Conservation (phyloP, 2,113 vertebrate genomes). For the Empidonax alnorum region DNA sequence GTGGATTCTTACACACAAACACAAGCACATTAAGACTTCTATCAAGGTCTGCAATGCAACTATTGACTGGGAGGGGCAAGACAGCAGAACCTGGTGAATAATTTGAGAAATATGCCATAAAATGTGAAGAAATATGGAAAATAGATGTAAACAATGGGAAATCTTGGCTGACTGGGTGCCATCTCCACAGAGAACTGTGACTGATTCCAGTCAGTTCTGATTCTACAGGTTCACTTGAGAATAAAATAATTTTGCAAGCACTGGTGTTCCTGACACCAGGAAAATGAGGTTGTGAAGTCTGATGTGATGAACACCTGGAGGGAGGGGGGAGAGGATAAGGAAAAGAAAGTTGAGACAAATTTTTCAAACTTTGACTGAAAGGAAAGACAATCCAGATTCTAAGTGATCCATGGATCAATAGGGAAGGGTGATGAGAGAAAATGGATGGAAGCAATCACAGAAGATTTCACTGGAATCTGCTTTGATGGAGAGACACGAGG, state of each 20-base stretch:
- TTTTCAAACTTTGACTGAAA: neutral
- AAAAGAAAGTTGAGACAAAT: neutral
- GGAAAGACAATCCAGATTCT: neutral
- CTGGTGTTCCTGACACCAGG: neutral
- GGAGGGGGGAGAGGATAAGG: neutral
- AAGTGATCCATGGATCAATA: neutral
- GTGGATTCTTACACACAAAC: neutral
- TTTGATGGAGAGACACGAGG: neutral
- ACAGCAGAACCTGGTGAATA: neutral
- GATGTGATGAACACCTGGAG: neutral
- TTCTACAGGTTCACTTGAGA: neutral
- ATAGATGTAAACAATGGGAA: neutral
- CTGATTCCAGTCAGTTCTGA: neutral
- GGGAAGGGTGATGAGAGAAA: neutral
- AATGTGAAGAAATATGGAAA: neutral
- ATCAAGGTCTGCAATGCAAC: neutral
- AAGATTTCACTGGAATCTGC: neutral
- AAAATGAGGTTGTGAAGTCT: neutral
- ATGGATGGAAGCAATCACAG: neutral
- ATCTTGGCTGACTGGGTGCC: neutral
- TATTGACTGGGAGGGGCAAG: neutral
- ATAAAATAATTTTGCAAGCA: neutral
- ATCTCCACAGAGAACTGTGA: neutral
- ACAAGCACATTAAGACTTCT: neutral
- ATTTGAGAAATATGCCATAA: neutral